These are phyloP conservation scores for Psilopsiagon aymara DNA, from an alignment of 2,113 vertebrate species.

Conservation along the genomic window DNA sequence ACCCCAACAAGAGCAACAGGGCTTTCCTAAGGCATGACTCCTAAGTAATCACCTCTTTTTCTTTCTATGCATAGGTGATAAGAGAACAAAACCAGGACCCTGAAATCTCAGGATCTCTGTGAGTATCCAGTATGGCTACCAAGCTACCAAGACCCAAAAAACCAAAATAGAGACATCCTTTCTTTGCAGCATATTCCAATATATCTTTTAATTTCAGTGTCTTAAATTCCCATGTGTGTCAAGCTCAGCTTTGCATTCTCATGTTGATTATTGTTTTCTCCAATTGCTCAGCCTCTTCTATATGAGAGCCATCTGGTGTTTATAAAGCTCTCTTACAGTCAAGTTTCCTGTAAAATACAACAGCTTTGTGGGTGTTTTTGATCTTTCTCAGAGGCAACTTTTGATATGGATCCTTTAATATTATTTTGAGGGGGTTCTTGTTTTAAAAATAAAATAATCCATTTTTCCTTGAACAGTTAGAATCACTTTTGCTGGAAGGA, in stretches of 20 bases:
- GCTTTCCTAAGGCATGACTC: background rate
- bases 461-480: background rate
- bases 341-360: constrained; percentile 67
- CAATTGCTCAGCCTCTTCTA: constrained; percentile 70
- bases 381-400: background rate
- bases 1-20: no score
- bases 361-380: background rate
- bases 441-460: background rate
- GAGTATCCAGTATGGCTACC: accelerated
- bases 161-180: background rate
- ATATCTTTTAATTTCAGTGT: constrained; percentile 26
- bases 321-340: constrained; percentile 70
- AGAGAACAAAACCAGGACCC: background rate
- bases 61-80: accelerated
- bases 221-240: constrained; percentile 41
- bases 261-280: constrained; percentile 66
- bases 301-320: constrained; percentile 77
- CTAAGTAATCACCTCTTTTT: background rate
- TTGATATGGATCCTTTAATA: background rate
- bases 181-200: constrained; percentile 1
- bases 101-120: background rate
- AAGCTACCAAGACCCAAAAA: background rate
- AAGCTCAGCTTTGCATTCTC: constrained; percentile 29
- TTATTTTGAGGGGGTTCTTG: background rate
- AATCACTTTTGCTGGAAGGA: background rate